Conservation (phyloP, 2,888 invertebrate species). For the Chrysotoxum bicinctum region DNA sequence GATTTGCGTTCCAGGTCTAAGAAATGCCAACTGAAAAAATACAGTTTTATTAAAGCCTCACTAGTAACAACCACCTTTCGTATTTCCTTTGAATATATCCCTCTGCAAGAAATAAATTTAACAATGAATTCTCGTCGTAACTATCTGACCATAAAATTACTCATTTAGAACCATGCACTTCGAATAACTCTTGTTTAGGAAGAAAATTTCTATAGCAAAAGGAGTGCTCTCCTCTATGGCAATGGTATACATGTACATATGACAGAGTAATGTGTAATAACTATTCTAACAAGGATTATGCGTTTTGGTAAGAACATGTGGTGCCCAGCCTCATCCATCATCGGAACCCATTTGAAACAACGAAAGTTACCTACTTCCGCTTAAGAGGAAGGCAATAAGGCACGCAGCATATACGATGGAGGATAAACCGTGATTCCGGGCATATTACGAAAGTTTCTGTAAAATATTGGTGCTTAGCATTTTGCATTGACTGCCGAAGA, state of each 20-base stretch:
- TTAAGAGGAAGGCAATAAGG: neutral
- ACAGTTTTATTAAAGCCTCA: neutral
- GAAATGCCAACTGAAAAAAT: neutral
- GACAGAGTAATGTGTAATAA: slow-evolving; percentile 51
- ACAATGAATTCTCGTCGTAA: neutral
- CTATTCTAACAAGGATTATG: slow-evolving; percentile 53
- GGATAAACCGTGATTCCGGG: neutral
- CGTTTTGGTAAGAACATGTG: slow-evolving; percentile 40
- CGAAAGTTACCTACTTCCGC: neutral
- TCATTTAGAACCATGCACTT: neutral
- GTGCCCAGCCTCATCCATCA: slow-evolving; percentile 48
- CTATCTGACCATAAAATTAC: slow-evolving; percentile 9
- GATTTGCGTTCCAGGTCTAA: neutral
- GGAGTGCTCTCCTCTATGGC: neutral
- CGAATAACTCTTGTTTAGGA: neutral
- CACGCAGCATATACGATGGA: neutral
- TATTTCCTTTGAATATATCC: neutral
- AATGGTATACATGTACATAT: neutral
- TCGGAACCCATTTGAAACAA: slow-evolving; percentile 21
- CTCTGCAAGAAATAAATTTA: neutral
- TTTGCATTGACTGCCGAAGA: neutral
- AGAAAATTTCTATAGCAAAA: neutral
- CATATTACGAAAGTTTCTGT: neutral
- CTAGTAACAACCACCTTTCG: neutral
- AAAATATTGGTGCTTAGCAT: slow-evolving; percentile 13